Percentiles rank a stretch among this genome's conserved stretches.
Evolutionary conservation across 2,888 invertebrate genomes (phyloP).

Genomic region (Hypsopygia costalis): DNA sequence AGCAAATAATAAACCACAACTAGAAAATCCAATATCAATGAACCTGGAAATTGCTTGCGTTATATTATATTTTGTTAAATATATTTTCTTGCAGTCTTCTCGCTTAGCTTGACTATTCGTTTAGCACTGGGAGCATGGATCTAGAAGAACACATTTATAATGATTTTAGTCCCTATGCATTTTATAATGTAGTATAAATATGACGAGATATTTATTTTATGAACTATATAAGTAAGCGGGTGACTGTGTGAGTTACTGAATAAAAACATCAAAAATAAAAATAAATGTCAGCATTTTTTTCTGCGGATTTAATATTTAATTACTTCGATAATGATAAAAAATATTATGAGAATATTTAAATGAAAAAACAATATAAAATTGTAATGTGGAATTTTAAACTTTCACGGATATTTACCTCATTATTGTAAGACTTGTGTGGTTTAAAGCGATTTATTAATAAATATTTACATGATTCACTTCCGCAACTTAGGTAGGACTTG

Average conservation of each 20-base stretch:
- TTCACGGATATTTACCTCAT: too few relatives aligned
- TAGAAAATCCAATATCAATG: conserved; percentile 60
- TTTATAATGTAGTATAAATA: too few relatives aligned
- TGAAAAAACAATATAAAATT: too few relatives aligned
- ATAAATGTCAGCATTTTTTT: too few relatives aligned
- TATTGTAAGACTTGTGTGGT: too few relatives aligned
- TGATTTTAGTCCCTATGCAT: neutral
- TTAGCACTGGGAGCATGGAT: conserved; percentile 91
- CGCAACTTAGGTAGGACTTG: too few relatives aligned
- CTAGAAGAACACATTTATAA: conserved; percentile 67
- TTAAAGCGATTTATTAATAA: too few relatives aligned
- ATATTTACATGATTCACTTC: too few relatives aligned
- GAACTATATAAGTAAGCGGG: neutral
- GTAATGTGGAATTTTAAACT: too few relatives aligned
- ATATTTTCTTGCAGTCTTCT: conserved; percentile 74
- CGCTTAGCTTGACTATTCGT: conserved; percentile 83
- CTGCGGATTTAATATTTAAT: too few relatives aligned
- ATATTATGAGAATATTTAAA: too few relatives aligned
- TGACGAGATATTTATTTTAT: neutral
- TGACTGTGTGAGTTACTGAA: neutral
- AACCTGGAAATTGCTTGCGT: conserved; percentile 58
- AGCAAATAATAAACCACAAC: conserved; percentile 28
- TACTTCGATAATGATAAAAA: too few relatives aligned
- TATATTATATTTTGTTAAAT: conserved; percentile 33
- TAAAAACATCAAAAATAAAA: neutral